Evolutionary conservation across 1,140 invertebrate genomes (phyloP), one percentile per base, ranked within the genome.

Genomic region (Bursaphelenchus mucronatus): DNA sequence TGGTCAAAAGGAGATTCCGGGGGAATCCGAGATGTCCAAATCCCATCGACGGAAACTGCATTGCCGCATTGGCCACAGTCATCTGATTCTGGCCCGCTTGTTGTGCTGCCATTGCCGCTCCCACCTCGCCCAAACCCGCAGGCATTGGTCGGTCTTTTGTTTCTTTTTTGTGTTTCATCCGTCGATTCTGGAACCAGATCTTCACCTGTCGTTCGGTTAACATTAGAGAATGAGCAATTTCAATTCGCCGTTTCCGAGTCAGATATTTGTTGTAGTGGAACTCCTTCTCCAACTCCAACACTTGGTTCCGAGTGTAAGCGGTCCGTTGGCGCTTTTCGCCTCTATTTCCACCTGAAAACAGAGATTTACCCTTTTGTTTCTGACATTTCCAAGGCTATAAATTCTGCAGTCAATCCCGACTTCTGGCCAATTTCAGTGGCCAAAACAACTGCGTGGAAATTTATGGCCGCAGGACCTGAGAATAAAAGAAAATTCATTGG

Each of bases 241-340:
- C 90, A 79, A 92, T 92, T 63, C 91, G 85, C 69, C 89, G 80
- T 75, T 86, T 78, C 46, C 87, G 74, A 0, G 86, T 88, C 73
- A 87, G 82, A 77, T 87, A 83, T 74, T 90, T 87, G 86, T 94
- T 95, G 86, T 90, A 94, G 82, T 94, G 91, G 82, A 94, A 94
- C 85, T 95, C 92, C 83, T 95, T 95, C 83, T 95, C 92, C 71
- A 95, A 85, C 84, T 95, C 92, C 76, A 95, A 86, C 78, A 94
- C 94, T 86, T 95, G 92, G 84, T 94, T 91, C 82, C 92, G 87
- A 50, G 92, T 94, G 86, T 95, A 95, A 55, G 92, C 92, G 53
- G 92, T 95, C 68, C 92, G 86, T 83, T 95, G 92, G 67, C 93
- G 85, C 83, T 96, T 96, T 43, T 71, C 69, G 3, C 69, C 69